Base-by-base conservation (phyloP, 2,888 invertebrate species). In the Sepioteuthis lessoniana region DNA sequence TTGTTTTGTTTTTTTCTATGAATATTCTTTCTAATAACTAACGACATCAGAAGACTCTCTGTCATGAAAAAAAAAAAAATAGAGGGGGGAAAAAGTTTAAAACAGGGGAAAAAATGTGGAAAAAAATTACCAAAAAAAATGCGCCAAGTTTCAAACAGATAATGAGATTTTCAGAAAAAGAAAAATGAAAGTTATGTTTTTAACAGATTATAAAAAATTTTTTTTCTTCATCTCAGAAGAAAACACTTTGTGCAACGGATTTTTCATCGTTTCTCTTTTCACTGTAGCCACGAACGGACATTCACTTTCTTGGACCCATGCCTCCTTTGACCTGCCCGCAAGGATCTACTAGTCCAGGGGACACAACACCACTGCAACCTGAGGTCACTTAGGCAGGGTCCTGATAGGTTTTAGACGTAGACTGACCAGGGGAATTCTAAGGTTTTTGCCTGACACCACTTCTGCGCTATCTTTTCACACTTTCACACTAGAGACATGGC, bases 281-380 rank as follows among this genome's bases (percentile, higher is more conserved):
- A 19, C 76, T 76, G n/a, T 76, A n/a, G n/a, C 76, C 76, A 76
- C 76, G 13, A 76, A 76, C 76, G 76, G 76, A 76, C 55, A 76
- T 76, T 76, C 76, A n/a, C 76, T 35, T 35, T 42, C 42, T 35
- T 76, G 76, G 76, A 76, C 76, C 76, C 76, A 76, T 76, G 76
- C 76, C 76, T 76, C 76, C 76, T 76, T 76, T 76, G 76, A 76
- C 76, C 76, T 76, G 76, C 76, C 76, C 76, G 76, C 16, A 76
- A 76, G 76, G n/a, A n/a, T 76, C 76, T 76, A 76, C 76, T 76
- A 35, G 76, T 76, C 76, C 76, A 76, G 76, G 76, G 76, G 76
- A 76, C 76, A 76, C 76, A 76, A 76, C 76, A 76, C n/a, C 76
- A 76, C n/a, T 76, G n/a, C 19, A n/a, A 76, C 76, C 76, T n/a